Conservation (phyloP, 2,888 invertebrate genomes). For the Nematopogon swammerdamellus region DNA sequence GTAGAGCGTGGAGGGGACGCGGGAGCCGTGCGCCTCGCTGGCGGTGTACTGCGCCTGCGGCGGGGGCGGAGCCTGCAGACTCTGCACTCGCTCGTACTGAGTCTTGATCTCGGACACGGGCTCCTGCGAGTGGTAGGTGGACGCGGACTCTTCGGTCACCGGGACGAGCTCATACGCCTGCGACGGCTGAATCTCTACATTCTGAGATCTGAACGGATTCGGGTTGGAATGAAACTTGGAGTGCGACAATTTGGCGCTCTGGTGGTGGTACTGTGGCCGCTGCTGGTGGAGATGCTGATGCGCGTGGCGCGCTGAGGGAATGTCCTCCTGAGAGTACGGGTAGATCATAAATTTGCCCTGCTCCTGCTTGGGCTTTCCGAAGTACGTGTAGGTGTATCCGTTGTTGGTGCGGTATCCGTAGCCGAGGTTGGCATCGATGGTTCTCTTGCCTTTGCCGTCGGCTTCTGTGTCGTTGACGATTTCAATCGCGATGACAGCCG, state of each 20-base stretch:
- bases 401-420: conserved; percentile 60
- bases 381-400: conserved; percentile 47
- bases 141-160: conserved; percentile 27
- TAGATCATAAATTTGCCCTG: conserved; percentile 62
- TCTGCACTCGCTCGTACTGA: conserved; percentile 23
- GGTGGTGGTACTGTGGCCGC: conserved; percentile 2
- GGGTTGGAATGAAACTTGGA: conserved; percentile 13
- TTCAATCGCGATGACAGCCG: conserved; percentile 61
- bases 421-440: conserved; percentile 69
- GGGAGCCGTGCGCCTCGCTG: conserved; percentile 3
- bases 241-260: conserved; percentile 19
- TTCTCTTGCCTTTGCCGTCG: conserved; percentile 60
- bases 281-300: conserved; percentile 9
- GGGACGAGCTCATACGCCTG: conserved; percentile 50
- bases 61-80: conserved; percentile 22
- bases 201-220: conserved; percentile 17
- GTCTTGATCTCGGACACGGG: conserved; percentile 27
- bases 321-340: conserved; percentile 68
- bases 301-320: conserved; percentile 28
- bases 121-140: conserved; percentile 29
- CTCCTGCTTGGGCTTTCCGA: conserved; percentile 40
- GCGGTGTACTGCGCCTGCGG: conserved; percentile 11
- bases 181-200: conserved; percentile 57
- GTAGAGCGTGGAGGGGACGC: conserved; percentile 33
- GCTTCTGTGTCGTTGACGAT: conserved; percentile 56